These are phyloP conservation scores for Leucoma salicis DNA, from an alignment of 2,888 invertebrate species.

Conservation along the genomic window DNA sequence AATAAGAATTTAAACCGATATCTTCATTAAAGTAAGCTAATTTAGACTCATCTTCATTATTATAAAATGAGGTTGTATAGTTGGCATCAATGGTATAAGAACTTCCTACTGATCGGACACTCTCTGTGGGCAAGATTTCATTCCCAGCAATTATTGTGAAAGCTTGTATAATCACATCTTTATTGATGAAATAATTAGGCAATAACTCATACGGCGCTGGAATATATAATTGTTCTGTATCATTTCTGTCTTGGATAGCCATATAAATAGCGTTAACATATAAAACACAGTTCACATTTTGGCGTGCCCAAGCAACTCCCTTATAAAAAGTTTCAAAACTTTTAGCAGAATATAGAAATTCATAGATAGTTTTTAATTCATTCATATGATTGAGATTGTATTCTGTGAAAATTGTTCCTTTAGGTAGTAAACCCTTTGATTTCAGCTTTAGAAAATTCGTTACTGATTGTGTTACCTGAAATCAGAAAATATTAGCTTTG, in stretches of 20 bases:
- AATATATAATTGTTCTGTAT: constrained; percentile 80
- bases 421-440: constrained; percentile 52
- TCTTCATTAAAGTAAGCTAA: constrained; percentile 88
- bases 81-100: constrained; percentile 62
- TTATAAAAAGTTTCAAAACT: constrained; percentile 82
- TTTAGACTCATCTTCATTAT: constrained; percentile 78
- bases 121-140: constrained; percentile 45
- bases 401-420: constrained; percentile 68
- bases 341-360: constrained; percentile 80
- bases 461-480: constrained; percentile 56
- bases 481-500: constrained; percentile 16
- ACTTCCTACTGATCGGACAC: constrained; percentile 61
- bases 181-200: constrained; percentile 85
- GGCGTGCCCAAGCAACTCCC: constrained; percentile 81
- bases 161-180: constrained; percentile 80
- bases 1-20: constrained; percentile 85
- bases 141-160: constrained; percentile 52
- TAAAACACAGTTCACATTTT: constrained; percentile 84
- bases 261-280: constrained; percentile 84
- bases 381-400: constrained; percentile 52
- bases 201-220: constrained; percentile 86
- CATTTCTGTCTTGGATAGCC: constrained; percentile 81
- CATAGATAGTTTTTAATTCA: constrained; percentile 61
- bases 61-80: constrained; percentile 62
- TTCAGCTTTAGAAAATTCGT: constrained; percentile 50